These are phyloP conservation scores for Acromyrmex echinatior DNA, from an alignment of 1,140 invertebrate species.

Conservation along the genomic window DNA sequence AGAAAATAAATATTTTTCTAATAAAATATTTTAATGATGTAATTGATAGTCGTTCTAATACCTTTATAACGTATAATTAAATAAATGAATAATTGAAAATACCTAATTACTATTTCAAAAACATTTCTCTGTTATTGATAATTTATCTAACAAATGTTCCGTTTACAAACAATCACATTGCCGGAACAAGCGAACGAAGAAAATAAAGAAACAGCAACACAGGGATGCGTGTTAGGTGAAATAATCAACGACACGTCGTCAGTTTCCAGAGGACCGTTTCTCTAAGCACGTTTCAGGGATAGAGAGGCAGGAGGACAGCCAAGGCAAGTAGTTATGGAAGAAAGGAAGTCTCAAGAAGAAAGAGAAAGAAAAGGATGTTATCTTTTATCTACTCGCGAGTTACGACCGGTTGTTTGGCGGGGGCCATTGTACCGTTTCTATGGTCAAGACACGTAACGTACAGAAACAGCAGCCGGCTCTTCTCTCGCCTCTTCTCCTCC, in stretches of 20 bases:
- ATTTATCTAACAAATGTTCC: neutral
- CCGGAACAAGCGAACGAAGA: constrained; percentile 1
- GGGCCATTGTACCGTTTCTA: constrained; percentile 69
- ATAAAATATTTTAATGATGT: too few relatives aligned
- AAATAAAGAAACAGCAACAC: neutral
- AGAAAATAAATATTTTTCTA: neutral
- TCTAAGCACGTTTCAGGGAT: constrained; percentile 70
- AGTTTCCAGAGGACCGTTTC: constrained; percentile 45
- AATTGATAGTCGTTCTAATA: neutral
- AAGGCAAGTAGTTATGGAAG: constrained; percentile 36
- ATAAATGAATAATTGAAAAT: too few relatives aligned
- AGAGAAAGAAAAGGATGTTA: constrained; percentile 48
- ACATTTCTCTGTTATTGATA: neutral
- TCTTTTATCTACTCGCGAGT: constrained; percentile 74
- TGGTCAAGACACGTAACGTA: constrained; percentile 74
- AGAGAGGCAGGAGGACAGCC: constrained; percentile 8
- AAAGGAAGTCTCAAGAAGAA: constrained; percentile 36
- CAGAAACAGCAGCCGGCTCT: constrained; percentile 35
- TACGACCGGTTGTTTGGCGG: constrained; percentile 74
- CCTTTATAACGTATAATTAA: too few relatives aligned
- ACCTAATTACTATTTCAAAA: neutral
- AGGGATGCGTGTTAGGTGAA: constrained; percentile 29
- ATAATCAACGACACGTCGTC: constrained; percentile 52
- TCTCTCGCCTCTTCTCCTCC: neutral
- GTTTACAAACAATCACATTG: neutral